Base-by-base conservation (phyloP, 1,140 invertebrate genomes). In the Sitophilus oryzae region DNA sequence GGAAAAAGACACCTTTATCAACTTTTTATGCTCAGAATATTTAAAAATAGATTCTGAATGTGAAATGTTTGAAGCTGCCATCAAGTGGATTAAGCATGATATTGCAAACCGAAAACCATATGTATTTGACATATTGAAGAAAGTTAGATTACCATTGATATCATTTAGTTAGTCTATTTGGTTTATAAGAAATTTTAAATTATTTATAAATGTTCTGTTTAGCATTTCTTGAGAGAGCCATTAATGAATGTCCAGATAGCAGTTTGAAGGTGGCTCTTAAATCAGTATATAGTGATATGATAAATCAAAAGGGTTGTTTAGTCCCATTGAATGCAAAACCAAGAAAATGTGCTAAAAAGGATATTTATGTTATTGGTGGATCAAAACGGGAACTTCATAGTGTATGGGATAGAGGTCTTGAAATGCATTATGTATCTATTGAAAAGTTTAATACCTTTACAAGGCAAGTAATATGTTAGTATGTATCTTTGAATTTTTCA, bases 31-130 rank as follows among this genome's bases (percentile, higher is more conserved):
- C 63, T 93, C 91, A 56, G 93, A 97, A 76, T 82, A 91, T 68
- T 77, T 97, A 42, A 85, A 87, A 68, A 88, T 97, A 43, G 87
- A 93, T 68, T 89, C 86, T 62, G 94, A 97, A 79, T 88, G 86
- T 62, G 89, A 96, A 81, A 88, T 96, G 53, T 88, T 96, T 73
- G 83, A 89, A 75, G 89, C 90, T 53, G 93, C 92, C 18, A 80
- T 96, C 59, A 79, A 86, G 59, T 97, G 93, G 93, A 85, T 96
- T 38, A 83, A 84, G 62, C 85, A 91, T 68, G 88, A 94, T 71
- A 80, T 91, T 22, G 76, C 82, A 19, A 80, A 84, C 50, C 77
- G 93, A 45, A 80, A 89, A 45, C 82, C 85, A 53, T 89, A 86
- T 69, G 85, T 96, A 47, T 93, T 93, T 69, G 88, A 93, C 74